Evolutionary conservation across 2,888 invertebrate species (phyloP).

Genomic region (Sarcophaga caerulescens): DNA sequence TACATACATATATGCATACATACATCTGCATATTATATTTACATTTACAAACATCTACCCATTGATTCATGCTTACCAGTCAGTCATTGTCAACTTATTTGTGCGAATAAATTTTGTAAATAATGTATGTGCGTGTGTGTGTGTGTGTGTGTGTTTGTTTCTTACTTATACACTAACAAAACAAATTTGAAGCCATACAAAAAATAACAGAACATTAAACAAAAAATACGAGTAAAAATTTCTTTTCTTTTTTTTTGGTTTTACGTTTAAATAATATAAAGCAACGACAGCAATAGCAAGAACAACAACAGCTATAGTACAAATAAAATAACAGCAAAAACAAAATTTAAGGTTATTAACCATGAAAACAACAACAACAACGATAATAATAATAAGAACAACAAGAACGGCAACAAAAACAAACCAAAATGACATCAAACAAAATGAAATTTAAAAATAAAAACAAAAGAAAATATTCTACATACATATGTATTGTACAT

Average conservation of each 20-base stretch:
- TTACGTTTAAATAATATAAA: not conserved
- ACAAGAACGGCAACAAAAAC: not conserved
- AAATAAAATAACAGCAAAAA: conserved; percentile 27
- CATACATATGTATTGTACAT: too few species aligned
- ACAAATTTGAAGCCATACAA: conserved; percentile 66
- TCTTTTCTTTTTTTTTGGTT: not conserved
- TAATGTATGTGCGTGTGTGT: conserved; percentile 13
- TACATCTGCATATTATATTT: conserved; percentile 2
- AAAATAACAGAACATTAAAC: conserved; percentile 61
- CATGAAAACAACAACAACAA: conserved; percentile 62
- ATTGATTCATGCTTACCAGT: conserved; percentile 28
- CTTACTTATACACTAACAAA: not conserved
- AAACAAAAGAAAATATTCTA: conserved; percentile 2
- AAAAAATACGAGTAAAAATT: conserved; percentile 5
- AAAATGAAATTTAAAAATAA: conserved; percentile 41
- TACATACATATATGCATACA: not conserved
- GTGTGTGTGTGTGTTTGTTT: conserved; percentile 33
- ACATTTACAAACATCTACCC: not conserved
- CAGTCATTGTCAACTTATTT: conserved; percentile 52
- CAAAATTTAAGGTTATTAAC: conserved; percentile 65
- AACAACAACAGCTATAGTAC: conserved; percentile 5
- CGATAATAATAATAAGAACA: not conserved
- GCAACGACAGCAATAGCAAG: not conserved
- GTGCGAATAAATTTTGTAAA: conserved; percentile 41
- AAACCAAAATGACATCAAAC: conserved; percentile 40